Conservation (phyloP, 1,140 invertebrate genomes). For the Gyrodactylus salaris region DNA sequence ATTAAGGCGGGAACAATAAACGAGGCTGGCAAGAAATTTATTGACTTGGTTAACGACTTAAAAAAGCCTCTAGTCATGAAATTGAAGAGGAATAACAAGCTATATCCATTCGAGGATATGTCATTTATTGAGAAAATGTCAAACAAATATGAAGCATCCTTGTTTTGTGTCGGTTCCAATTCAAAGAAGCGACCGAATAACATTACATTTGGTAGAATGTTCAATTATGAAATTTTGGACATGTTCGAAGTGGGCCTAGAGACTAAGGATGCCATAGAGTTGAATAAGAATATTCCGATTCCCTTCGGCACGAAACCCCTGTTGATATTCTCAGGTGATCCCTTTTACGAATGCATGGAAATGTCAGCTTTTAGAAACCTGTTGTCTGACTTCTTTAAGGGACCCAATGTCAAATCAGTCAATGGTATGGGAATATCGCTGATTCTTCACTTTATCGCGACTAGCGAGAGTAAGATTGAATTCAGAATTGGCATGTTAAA, state of each 20-base stretch:
- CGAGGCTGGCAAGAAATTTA: neutral
- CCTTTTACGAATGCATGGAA: neutral
- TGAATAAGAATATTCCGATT: neutral
- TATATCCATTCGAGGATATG: slow-evolving; percentile 4
- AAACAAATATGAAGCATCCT: slow-evolving; percentile 44
- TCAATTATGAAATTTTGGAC: slow-evolving; percentile 50
- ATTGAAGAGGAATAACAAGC: neutral
- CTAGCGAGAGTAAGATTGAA: neutral
- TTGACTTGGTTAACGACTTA: neutral
- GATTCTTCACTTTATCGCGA: neutral
- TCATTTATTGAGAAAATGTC: slow-evolving; percentile 39
- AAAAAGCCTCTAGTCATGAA: slow-evolving; percentile 5
- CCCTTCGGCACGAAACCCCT: neutral
- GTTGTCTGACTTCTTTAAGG: neutral
- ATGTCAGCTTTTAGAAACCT: neutral
- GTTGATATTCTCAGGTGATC: neutral
- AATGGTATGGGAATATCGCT: neutral
- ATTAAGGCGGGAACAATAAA: neutral
- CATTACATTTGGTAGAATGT: slow-evolving; percentile 35
- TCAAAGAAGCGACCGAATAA: slow-evolving; percentile 70
- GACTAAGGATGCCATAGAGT: neutral
- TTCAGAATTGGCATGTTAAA: neutral
- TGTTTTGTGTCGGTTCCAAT: slow-evolving; percentile 51
- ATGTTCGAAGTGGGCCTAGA: slow-evolving; percentile 77
- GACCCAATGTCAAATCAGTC: neutral